Evolutionary conservation across 1,140 invertebrate genomes (phyloP).

Genomic region (Belonocnema kinseyi): DNA sequence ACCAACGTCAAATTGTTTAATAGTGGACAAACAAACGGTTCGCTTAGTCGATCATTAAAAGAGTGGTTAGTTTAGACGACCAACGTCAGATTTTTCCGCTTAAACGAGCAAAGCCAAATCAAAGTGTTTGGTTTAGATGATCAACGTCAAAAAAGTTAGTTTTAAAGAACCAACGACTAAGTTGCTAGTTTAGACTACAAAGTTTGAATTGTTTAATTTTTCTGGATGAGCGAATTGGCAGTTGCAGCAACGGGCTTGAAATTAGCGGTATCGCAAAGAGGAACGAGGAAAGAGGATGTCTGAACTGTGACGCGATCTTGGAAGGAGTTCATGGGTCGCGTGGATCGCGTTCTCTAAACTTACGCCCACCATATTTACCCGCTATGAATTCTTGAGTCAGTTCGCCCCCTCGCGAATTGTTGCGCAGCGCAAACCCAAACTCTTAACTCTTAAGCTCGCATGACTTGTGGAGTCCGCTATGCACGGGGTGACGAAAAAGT

Average conservation of each 20-base stretch:
- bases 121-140: too few species aligned
- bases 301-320: conserved; percentile 47
- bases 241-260: background rate
- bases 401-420: conserved; percentile 65
- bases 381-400: conserved; percentile 63
- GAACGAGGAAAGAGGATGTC: background rate
- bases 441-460: conserved; percentile 63
- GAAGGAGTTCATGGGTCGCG: conserved; percentile 51
- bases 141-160: too few species aligned
- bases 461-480: conserved; percentile 47
- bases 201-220: background rate
- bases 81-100: too few species aligned
- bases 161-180: too few species aligned
- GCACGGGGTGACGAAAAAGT: conserved; percentile 49
- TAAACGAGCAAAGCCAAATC: too few species aligned
- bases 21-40: too few species aligned
- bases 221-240: background rate
- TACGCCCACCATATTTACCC: conserved; percentile 66
- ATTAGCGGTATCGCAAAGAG: background rate
- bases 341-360: conserved; percentile 54
- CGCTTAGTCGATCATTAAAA: too few species aligned
- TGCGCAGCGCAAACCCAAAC: conserved; percentile 62
- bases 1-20: too few species aligned
- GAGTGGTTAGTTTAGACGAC: too few species aligned
- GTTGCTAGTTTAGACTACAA: too few species aligned